A percentile compares a stretch with the other conserved stretches of the same genome.
These are phyloP conservation scores for Druceiella hillmani DNA, from an alignment of 2,888 invertebrate species.

Conservation along the genomic window DNA sequence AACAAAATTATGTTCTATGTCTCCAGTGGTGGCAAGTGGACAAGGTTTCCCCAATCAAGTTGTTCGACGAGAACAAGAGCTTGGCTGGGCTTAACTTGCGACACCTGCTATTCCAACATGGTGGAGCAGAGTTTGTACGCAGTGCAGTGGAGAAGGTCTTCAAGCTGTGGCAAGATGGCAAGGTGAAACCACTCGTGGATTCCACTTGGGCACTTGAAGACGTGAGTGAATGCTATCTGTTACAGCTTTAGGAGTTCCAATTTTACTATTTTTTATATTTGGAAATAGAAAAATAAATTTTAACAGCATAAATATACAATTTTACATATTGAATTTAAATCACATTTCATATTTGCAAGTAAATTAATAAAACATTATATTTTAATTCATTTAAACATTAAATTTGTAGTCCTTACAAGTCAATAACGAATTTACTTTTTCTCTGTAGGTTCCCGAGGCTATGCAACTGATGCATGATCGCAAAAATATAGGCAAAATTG, in stretches of 20 bases:
- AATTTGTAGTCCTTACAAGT: background rate
- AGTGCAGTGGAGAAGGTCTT: constrained; percentile 68
- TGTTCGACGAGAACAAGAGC: constrained; percentile 85
- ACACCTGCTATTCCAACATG: constrained; percentile 75
- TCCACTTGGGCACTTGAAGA: constrained; percentile 86
- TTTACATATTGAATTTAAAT: too few species aligned
- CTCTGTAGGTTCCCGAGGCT: constrained; percentile 69
- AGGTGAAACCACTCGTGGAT: constrained; percentile 78
- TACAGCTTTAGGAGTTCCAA: too few species aligned
- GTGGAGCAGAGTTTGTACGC: constrained; percentile 64
- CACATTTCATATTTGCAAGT: too few species aligned
- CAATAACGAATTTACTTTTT: constrained; percentile 9
- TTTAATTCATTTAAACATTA: constrained; percentile 1
- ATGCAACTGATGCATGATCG: constrained; percentile 93
- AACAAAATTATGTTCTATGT: constrained; percentile 18
- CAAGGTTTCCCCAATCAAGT: constrained; percentile 81
- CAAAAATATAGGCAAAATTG: constrained; percentile 84
- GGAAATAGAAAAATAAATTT: too few species aligned
- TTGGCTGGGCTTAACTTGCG: constrained; percentile 79
- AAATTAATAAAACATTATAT: too few species aligned
- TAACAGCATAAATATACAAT: too few species aligned
- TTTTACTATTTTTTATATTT: too few species aligned
- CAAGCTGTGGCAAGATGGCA: constrained; percentile 68
- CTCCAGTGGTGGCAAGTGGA: constrained; percentile 89
- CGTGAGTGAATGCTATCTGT: too few species aligned